Conservation (phyloP, 2,797 vertebrate species). For the Karalla daura region DNA sequence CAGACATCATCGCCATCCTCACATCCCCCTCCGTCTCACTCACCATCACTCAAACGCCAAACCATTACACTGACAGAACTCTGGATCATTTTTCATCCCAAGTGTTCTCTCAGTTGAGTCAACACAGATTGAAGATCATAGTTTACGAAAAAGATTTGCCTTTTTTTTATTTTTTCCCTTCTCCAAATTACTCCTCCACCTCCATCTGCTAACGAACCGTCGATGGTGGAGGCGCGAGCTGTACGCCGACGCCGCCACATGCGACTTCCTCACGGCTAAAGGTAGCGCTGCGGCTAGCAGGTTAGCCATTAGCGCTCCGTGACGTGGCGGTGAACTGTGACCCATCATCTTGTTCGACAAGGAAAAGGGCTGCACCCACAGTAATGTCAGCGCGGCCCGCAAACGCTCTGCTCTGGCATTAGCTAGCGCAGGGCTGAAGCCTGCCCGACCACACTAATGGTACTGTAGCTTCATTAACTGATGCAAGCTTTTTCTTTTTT, state of each 20-base stretch:
- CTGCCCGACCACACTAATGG: constrained; percentile 53
- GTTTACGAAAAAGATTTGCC: background rate
- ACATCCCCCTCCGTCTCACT: constrained; percentile 65
- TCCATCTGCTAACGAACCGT: constrained; percentile 35
- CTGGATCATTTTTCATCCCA: constrained; percentile 71
- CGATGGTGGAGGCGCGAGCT: constrained; percentile 40
- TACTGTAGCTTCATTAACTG: constrained; percentile 68
- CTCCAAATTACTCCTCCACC: too few species aligned
- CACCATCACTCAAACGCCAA: constrained; percentile 77
- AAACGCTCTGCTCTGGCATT: constrained; percentile 33
- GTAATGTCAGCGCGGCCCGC: constrained; percentile 35
- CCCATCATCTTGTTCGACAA: constrained; percentile 23
- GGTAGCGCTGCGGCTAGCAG: constrained; percentile 37
- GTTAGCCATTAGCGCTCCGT: constrained; percentile 30
- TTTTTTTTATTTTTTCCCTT: too few species aligned
- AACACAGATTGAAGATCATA: constrained; percentile 42
- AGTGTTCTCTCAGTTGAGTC: constrained; percentile 52
- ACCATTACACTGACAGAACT: constrained; percentile 85
- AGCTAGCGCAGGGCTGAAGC: constrained; percentile 29
- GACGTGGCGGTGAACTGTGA: constrained; percentile 45
- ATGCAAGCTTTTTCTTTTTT: constrained; percentile 74
- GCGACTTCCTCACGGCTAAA: constrained; percentile 27
- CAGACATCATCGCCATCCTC: constrained; percentile 52
- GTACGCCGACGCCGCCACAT: constrained; percentile 42
- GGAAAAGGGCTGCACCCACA: constrained; percentile 23